A percentile compares a stretch with the other conserved stretches of the same genome.
Conservation (phyloP, 2,888 invertebrate species). For the Dynastes grantii region DNA sequence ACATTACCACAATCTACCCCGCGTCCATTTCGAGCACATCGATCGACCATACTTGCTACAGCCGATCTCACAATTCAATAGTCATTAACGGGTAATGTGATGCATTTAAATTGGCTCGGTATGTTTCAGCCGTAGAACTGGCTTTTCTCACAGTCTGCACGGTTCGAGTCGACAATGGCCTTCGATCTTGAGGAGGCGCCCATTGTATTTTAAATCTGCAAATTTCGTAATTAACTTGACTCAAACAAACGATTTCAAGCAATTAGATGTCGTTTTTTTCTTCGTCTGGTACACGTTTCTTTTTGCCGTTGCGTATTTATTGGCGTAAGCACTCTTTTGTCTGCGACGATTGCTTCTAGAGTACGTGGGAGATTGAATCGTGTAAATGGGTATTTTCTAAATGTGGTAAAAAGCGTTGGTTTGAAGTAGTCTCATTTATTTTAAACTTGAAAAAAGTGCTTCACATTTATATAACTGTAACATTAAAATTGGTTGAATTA, state of each 20-base stretch:
- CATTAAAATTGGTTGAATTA: too few relatives aligned
- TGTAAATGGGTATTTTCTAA: too few relatives aligned
- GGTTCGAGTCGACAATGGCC: conserved; percentile 12
- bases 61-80: conserved; percentile 24
- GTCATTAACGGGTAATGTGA: conserved; percentile 29
- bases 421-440: too few relatives aligned
- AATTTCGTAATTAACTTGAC: conserved; percentile 47
- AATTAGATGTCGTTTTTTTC: conserved; percentile 43
- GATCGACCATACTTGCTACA: not conserved
- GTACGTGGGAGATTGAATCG: too few relatives aligned
- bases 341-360: not conserved
- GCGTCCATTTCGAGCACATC: conserved; percentile 4
- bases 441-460: too few relatives aligned
- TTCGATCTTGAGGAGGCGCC: conserved; percentile 33
- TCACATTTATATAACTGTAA: too few relatives aligned
- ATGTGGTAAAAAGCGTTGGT: too few relatives aligned
- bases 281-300: not conserved
- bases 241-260: conserved; percentile 38
- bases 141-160: conserved; percentile 38
- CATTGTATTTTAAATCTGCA: conserved; percentile 37
- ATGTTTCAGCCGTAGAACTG: not conserved
- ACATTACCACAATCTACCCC: not conserved
- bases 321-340: not conserved
- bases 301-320: not conserved
- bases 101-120: conserved; percentile 12